Evolutionary conservation across 2,113 vertebrate genomes (phyloP), one percentile per base, ranked within the genome.

Genomic region (Calyptommatus sinebrachiatus): DNA sequence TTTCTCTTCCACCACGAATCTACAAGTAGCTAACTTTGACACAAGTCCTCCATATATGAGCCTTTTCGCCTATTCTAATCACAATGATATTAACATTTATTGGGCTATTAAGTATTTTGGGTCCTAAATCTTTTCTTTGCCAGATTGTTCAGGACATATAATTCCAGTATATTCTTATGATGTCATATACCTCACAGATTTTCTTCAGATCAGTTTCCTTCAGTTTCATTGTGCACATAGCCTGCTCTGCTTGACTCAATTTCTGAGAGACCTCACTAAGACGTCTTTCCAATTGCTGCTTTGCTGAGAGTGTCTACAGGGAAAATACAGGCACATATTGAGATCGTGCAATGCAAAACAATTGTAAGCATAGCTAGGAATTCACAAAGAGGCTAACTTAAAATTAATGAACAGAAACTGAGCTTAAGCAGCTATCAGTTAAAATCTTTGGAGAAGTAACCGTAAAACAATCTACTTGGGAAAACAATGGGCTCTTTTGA

Each of bases 181-280:
- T 28, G 71, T 1, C 80, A 12, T 91, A 67, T 83, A 97, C 97
- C 94, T 97, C 96, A 66, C 90, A 91, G 74, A 78, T 95, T 85
- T 94, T 97, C 86, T 87, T 92, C 70, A 96, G 80, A 41, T 97
- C 96, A 12, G 76, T 87, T 86, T 97, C 97, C 83, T 94, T 94
- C 60, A 65, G 83, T 88, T 91, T 93, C 79, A 89, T 93, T 31
- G 88, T 90, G 88, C 94, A 91, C 1, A 96, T 79, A 21, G 89
- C 89, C 85, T 97, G 96, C 67, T 97, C 96, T 26, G 92, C 91
- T 79, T 91, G 91, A 86, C 87, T 88, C 63, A 96, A 77, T 85
- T 94, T 96, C 77, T 96, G 96, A 77, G 94, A 95, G 20, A 95
- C 90, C 29, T 96, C 95, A 22, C 94, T 94, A 72, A 90, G 66